These are phyloP conservation scores for Columba janthina DNA, from an alignment of 2,113 vertebrate genomes.

Conservation along the genomic window DNA sequence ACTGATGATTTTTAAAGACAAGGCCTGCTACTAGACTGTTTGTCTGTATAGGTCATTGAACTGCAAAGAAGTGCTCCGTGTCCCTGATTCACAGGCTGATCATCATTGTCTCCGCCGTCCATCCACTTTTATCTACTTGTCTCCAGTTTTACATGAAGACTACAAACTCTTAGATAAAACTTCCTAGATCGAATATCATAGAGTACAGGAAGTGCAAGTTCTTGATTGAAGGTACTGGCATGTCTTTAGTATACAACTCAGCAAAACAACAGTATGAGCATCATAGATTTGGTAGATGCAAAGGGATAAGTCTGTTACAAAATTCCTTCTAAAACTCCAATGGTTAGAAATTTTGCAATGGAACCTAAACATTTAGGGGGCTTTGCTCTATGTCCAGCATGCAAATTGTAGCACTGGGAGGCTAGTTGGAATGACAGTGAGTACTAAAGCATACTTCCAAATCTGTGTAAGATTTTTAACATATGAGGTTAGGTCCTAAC, in stretches of 20 bases:
- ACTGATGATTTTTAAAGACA: not conserved
- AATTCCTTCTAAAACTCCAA: not conserved
- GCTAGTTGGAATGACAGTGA: not conserved
- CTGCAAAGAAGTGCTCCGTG: not conserved
- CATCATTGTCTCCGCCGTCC: not conserved
- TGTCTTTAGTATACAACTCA: not conserved
- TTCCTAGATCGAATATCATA: not conserved
- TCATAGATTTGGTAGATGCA: not conserved
- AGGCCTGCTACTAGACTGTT: not conserved
- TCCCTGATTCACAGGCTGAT: not conserved
- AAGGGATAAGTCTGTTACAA: not conserved
- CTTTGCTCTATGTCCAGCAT: not conserved
- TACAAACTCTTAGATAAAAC: not conserved
- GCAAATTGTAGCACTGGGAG: not conserved
- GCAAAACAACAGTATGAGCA: not conserved
- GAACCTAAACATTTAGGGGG: not conserved
- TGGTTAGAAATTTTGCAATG: not conserved
- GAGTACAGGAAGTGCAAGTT: not conserved
- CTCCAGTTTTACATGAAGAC: not conserved
- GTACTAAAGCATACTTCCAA: not conserved
- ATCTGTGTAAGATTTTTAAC: not conserved
- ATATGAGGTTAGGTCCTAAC: not conserved
- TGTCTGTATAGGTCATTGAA: not conserved
- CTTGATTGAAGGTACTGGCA: not conserved
- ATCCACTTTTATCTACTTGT: not conserved